A percentile compares a stretch with the other conserved stretches of the same genome.
Conservation (phyloP, 2,888 invertebrate species). For the Hermodice carunculata region DNA sequence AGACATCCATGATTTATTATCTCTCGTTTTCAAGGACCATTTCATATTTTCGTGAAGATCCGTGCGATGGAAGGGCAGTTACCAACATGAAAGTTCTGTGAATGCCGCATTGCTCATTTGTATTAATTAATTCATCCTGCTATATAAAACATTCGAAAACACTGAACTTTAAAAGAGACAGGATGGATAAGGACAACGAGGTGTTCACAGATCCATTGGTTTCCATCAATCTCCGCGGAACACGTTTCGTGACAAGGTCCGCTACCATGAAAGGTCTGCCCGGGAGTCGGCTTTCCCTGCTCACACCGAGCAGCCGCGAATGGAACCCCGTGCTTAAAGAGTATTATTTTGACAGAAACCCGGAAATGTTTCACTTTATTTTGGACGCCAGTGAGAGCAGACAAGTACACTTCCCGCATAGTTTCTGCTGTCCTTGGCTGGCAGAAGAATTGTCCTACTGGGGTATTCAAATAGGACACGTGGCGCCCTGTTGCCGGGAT, state of each 20-base stretch:
- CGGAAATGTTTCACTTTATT: constrained; percentile 40
- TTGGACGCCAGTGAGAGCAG: constrained; percentile 44
- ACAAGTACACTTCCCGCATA: constrained; percentile 45
- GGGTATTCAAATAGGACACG: constrained; percentile 38
- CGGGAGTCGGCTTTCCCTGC: not conserved
- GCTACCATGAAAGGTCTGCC: constrained; percentile 2
- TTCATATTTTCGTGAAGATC: too few species aligned
- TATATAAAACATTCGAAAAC: too few species aligned
- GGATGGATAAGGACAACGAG: too few species aligned
- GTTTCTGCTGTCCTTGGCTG: constrained; percentile 42
- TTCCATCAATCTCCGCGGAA: constrained; percentile 23
- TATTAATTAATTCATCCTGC: too few species aligned
- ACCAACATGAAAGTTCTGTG: too few species aligned
- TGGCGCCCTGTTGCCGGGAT: constrained; percentile 46
- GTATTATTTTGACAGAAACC: constrained; percentile 46
- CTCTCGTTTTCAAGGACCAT: too few species aligned
- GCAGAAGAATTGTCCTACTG: constrained; percentile 47
- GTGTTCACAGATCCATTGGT: too few species aligned
- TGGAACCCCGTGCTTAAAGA: constrained; percentile 2
- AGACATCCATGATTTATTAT: too few species aligned
- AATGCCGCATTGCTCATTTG: too few species aligned
- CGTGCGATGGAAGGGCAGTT: too few species aligned
- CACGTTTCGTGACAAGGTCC: constrained; percentile 4
- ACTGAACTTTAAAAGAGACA: too few species aligned
- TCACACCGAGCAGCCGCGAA: not conserved